Percentiles rank a stretch among this genome's conserved stretches.
Conservation (phyloP, 2,113 vertebrate genomes). For the Sinosuthora webbiana region DNA sequence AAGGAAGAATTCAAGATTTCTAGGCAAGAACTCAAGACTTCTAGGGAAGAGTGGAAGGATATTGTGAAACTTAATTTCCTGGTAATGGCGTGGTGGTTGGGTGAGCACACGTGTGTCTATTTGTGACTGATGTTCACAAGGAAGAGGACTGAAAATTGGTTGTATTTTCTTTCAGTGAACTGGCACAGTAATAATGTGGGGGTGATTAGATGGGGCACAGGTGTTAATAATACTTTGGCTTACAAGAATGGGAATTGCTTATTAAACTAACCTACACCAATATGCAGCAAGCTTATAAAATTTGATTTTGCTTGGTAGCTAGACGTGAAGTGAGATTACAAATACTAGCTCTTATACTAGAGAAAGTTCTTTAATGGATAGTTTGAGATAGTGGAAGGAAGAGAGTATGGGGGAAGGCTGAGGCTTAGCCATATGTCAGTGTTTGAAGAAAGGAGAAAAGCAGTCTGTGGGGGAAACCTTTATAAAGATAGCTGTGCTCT, state of each 20-base stretch:
- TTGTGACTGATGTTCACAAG: neutral
- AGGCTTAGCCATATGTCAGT: neutral
- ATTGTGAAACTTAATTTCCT: neutral
- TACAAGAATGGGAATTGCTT: neutral
- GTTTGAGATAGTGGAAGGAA: neutral
- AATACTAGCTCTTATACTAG: neutral
- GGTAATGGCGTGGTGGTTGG: neutral
- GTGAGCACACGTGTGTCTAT: fast-evolving
- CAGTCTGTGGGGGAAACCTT: neutral
- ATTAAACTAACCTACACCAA: neutral
- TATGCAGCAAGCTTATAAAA: neutral
- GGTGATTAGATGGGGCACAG: neutral
- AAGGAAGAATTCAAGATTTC: neutral
- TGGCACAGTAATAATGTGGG: neutral
- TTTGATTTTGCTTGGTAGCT: neutral
- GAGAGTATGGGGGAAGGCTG: neutral
- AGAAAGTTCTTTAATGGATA: neutral
- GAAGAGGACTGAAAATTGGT: neutral
- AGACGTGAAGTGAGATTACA: neutral
- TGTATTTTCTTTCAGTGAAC: neutral
- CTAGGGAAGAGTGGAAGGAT: neutral
- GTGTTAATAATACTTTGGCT: neutral
- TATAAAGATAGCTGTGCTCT: neutral
- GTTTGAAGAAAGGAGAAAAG: neutral
- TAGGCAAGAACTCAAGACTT: neutral